phyloP scores from a whole-genome alignment of 2,113 vertebrate species.

The Penelope pileata region DNA sequence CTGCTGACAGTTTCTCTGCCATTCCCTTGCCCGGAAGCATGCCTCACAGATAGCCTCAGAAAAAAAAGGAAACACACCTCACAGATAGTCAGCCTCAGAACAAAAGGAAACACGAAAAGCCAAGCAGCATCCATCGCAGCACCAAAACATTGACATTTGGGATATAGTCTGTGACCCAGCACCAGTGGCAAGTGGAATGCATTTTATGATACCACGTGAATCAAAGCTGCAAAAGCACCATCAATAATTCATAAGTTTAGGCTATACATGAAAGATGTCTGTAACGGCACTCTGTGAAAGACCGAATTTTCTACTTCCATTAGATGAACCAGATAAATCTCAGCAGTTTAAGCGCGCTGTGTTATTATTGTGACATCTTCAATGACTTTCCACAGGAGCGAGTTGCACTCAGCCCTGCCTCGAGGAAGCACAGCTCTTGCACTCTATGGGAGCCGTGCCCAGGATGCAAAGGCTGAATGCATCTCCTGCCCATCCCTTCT shows the following conservation, averaged over 20 bases:
- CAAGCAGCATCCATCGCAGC: not conserved
- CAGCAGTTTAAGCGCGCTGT: not conserved
- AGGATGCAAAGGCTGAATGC: not conserved
- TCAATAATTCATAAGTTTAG: constrained; percentile 22
- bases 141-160: not conserved
- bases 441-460: accelerated
- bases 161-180: not conserved
- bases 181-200: not conserved
- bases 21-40: not conserved
- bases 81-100: not conserved
- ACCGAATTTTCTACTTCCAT: not conserved
- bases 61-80: constrained; percentile 1
- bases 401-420: not conserved
- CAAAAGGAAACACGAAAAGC: not conserved
- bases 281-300: not conserved
- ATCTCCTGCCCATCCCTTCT: not conserved
- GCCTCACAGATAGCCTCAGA: not conserved
- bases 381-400: not conserved
- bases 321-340: not conserved
- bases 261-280: not conserved
- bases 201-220: not conserved
- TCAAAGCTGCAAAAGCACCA: not conserved
- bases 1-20: not conserved
- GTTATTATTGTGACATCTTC: not conserved
- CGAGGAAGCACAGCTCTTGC: not conserved